Conservation (phyloP, 2,888 invertebrate species). For the Agonopterix heracliana region DNA sequence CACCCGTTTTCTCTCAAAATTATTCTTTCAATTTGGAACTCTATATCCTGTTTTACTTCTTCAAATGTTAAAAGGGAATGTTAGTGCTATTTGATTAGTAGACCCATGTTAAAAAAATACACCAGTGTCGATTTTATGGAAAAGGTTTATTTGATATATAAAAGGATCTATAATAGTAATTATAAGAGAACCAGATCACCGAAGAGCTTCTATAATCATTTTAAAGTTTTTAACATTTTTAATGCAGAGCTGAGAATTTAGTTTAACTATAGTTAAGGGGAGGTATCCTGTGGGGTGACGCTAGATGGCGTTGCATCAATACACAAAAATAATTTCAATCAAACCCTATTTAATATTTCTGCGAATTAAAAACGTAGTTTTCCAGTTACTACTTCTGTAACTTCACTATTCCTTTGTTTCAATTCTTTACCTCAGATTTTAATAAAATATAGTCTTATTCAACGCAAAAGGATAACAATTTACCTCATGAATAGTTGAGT, state of each 20-base stretch:
- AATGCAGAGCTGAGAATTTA: slow-evolving; percentile 2
- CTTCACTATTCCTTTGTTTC: no score
- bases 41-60: slow-evolving; percentile 30
- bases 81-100: slow-evolving; percentile 69
- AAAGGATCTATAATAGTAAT: slow-evolving; percentile 52
- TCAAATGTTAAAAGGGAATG: slow-evolving; percentile 32
- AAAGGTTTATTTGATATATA: slow-evolving; percentile 73
- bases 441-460: no score
- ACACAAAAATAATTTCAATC: no score
- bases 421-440: no score
- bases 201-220: slow-evolving; percentile 33
- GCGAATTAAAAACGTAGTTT: no score
- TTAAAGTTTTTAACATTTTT: neutral
- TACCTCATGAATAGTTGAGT: no score
- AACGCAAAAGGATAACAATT: no score
- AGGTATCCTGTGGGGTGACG: no score
- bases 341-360: no score
- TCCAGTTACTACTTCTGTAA: no score
- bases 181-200: slow-evolving; percentile 62
- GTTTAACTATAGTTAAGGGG: neutral
- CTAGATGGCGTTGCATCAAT: no score
- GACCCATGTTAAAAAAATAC: slow-evolving; percentile 76
- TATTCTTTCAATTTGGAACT: slow-evolving; percentile 25
- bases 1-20: slow-evolving; percentile 32
- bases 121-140: slow-evolving; percentile 72